Evolutionary conservation across 1,140 invertebrate genomes (phyloP).

Genomic region (Heterodera carotae): DNA sequence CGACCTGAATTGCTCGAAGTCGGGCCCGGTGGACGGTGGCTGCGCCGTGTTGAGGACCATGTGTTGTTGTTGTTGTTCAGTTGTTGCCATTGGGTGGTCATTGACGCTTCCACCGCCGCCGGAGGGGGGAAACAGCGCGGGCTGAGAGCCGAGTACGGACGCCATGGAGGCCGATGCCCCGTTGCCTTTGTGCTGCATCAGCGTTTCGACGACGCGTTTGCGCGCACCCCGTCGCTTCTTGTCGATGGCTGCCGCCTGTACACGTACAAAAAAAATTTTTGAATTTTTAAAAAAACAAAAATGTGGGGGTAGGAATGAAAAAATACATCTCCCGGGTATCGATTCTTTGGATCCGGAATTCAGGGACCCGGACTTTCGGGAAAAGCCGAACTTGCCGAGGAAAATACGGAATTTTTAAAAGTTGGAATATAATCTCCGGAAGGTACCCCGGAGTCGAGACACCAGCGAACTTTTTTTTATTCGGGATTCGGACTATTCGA

Average conservation of each 20-base stretch:
- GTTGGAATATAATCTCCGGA: too few species aligned
- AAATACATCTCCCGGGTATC: too few species aligned
- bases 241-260: conserved; percentile 48
- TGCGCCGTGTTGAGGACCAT: not conserved
- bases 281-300: too few species aligned
- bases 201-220: conserved; percentile 58
- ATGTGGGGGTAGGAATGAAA: too few species aligned
- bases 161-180: conserved; percentile 24
- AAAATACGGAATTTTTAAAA: too few species aligned
- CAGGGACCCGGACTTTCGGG: too few species aligned
- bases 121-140: conserved; percentile 33
- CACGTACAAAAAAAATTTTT: too few species aligned
- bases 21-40: not conserved
- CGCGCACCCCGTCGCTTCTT: conserved; percentile 61
- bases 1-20: conserved; percentile 50
- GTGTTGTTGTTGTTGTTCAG: conserved; percentile 13
- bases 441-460: too few species aligned
- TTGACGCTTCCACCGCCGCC: conserved; percentile 45
- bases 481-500: too few species aligned
- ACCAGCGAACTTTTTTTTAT: conserved; percentile 4
- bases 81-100: conserved; percentile 22
- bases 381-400: too few species aligned
- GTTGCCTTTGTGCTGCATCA: conserved; percentile 10
- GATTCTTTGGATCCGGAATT: too few species aligned
- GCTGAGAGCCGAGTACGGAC: conserved; percentile 40